Base-by-base conservation (phyloP, 2,113 vertebrate species). In the Cinclus mexicanus region DNA sequence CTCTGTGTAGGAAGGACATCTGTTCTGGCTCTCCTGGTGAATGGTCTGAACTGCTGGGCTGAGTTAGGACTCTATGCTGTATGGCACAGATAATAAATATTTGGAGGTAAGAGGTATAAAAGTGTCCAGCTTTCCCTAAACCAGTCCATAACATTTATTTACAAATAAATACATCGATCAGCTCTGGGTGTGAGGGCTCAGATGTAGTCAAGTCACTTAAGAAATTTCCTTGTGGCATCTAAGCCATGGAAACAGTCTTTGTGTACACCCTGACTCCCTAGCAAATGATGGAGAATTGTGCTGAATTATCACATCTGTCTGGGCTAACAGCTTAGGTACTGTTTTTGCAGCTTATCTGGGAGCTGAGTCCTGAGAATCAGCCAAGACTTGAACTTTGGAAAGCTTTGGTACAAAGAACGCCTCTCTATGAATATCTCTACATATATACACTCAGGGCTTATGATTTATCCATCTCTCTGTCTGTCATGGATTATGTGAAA, bases 151-250 rank as follows among this genome's bases (percentile, higher is more conserved):
- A 52, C 19, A 79, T 91, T 85, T 35, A 10, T 60, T 94, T 93
- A 35, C 4, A 5, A 60, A 68, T 63, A 59, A 1, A 52, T 56
- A 24, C 23, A 6, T 37, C 0, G 0, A 6, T 61, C 46, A 65
- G 11, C 59, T 83, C 50, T 76, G 50, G 8, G 15, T 80, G 67
- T 88, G 53, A 72, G n/a, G 53, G 61, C 42, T 92, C 50, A 53
- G 37, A 53, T 85, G 75, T 55, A 72, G 50, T 69, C 18, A 83
- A 80, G 25, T 85, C 90, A 31, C 70, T 79, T 85, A 46, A 69
- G 59, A 92, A 82, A 65, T 85, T 72, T 84, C n/a, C 57, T 56
- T 64, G 41, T 14, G 8, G 61, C n/a, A 72, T 39, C 67, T 83
- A 35, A 83, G 70, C 78, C 31, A 11, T 87, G 53, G 85, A 74